Evolutionary conservation across 2,888 invertebrate genomes (phyloP).

Genomic region (Terebella lapidaria): DNA sequence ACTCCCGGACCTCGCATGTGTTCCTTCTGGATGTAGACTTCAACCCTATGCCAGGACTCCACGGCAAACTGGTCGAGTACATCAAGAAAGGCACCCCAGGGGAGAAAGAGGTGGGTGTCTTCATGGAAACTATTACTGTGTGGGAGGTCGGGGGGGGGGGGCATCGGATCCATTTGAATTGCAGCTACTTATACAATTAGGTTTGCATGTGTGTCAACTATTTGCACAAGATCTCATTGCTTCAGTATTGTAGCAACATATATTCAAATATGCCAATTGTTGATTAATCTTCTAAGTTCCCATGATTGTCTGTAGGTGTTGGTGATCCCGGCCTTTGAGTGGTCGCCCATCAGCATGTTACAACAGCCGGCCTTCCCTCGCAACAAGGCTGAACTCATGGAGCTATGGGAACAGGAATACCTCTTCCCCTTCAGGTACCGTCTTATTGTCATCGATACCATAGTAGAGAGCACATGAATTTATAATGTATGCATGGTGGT

Average conservation of each 20-base stretch:
- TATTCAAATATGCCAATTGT: no score
- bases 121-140: no score
- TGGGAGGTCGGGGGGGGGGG: no score
- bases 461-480: no score
- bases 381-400: background rate
- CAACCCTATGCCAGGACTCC: background rate
- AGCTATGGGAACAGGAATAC: background rate
- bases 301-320: no score
- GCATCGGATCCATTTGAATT: no score
- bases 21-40: slow-evolving; percentile 3
- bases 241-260: no score
- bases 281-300: no score
- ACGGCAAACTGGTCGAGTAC: slow-evolving; percentile 1
- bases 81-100: background rate
- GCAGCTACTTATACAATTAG: no score
- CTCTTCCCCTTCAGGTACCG: slow-evolving; percentile 2
- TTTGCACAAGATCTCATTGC: no score
- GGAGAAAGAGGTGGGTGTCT: background rate
- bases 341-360: slow-evolving; percentile 2
- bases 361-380: background rate
- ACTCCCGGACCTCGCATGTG: background rate
- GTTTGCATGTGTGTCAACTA: no score
- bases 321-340: background rate
- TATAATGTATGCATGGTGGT: background rate
- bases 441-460: no score